Evolutionary conservation across 2,113 vertebrate species (phyloP).

Genomic region (Platichthys stellatus): DNA sequence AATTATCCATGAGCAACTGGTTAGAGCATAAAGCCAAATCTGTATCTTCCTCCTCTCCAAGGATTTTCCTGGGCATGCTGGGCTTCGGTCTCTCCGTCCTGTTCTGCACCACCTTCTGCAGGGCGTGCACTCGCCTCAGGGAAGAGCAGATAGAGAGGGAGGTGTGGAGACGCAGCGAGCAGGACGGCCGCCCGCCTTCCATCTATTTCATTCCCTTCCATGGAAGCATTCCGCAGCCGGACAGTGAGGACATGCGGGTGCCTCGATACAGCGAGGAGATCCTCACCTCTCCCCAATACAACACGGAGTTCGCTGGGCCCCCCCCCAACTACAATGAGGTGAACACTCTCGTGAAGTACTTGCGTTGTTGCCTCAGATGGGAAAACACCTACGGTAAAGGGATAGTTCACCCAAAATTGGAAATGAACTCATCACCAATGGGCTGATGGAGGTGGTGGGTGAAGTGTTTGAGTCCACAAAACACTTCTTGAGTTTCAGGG

Average conservation of each 20-base stretch:
- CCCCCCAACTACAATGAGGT: constrained; percentile 76
- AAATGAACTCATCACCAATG: too few relatives aligned
- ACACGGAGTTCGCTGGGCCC: constrained; percentile 24
- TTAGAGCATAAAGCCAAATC: too few relatives aligned
- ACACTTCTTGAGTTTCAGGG: too few relatives aligned
- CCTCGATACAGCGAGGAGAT: constrained; percentile 41
- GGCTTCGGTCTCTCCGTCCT: constrained; percentile 67
- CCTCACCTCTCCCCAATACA: constrained; percentile 48
- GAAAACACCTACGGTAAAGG: not conserved
- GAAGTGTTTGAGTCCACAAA: too few relatives aligned
- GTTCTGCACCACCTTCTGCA: constrained; percentile 71
- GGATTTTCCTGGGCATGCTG: constrained; percentile 69
- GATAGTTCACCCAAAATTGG: not conserved
- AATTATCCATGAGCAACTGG: too few relatives aligned
- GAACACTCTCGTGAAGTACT: not conserved
- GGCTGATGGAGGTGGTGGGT: too few relatives aligned
- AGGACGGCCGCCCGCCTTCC: not conserved
- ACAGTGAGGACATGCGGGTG: constrained; percentile 38
- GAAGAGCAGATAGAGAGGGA: constrained; percentile 49
- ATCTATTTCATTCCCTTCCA: constrained; percentile 75
- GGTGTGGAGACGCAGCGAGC: constrained; percentile 16
- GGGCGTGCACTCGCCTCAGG: constrained; percentile 44
- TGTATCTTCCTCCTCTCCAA: constrained; percentile 19
- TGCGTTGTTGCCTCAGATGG: not conserved
- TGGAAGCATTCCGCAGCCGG: constrained; percentile 23